phyloP scores from a whole-genome alignment of 1,140 invertebrate genomes.

The Trichogramma pretiosum region DNA sequence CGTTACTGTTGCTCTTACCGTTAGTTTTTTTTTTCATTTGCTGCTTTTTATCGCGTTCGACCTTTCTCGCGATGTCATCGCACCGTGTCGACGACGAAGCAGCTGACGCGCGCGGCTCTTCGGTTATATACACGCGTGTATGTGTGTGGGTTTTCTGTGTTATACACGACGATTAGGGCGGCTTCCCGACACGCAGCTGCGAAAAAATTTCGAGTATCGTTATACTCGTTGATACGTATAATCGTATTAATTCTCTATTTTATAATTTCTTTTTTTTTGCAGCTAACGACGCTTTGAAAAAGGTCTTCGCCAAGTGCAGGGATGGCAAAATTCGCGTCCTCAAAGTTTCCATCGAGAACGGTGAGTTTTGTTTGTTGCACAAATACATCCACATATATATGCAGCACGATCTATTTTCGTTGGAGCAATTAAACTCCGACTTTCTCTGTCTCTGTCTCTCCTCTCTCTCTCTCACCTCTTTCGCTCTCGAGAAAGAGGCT shows the following conservation, averaged over 20 bases:
- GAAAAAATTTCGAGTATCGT: background rate
- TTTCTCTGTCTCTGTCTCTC: too few relatives aligned
- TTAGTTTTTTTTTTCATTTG: background rate
- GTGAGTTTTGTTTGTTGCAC: conserved; percentile 45
- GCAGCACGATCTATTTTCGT: too few relatives aligned
- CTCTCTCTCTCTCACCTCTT: too few relatives aligned
- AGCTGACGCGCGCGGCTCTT: too few relatives aligned
- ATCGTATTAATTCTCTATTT: conserved; percentile 13
- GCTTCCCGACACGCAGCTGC: conserved; percentile 20
- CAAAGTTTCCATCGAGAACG: conserved; percentile 80
- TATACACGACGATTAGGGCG: background rate
- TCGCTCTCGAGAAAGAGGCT: too few relatives aligned
- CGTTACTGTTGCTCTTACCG: too few relatives aligned
- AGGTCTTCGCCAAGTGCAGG: conserved; percentile 73
- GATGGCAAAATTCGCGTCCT: conserved; percentile 71
- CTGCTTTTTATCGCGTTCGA: conserved; percentile 2
- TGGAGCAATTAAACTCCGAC: too few relatives aligned
- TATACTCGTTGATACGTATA: conserved; percentile 1
- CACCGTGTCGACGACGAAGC: too few relatives aligned
- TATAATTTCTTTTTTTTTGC: conserved; percentile 36
- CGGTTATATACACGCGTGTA: background rate
- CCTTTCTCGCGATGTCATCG: too few relatives aligned
- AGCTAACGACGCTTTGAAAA: conserved; percentile 75
- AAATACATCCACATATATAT: too few relatives aligned
- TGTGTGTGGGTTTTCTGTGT: conserved; percentile 5